Percentiles rank a stretch among this genome's conserved stretches.
Evolutionary conservation across 2,888 invertebrate species (phyloP).

Genomic region (Margaritifera margaritifera): DNA sequence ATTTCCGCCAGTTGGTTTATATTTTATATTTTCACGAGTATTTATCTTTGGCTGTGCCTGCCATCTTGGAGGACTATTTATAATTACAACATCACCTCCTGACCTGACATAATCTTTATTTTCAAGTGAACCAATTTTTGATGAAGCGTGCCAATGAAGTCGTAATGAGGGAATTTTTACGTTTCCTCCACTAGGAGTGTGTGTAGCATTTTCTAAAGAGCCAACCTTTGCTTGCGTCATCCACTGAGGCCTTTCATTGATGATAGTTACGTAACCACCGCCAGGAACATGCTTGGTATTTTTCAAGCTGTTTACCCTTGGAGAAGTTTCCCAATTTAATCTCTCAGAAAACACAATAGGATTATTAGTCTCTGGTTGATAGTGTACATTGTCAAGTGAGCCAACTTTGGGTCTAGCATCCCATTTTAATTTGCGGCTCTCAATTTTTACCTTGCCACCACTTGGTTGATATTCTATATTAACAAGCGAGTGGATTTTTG

Average conservation of each 20-base stretch:
- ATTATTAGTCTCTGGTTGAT: slow-evolving; percentile 79
- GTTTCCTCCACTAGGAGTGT: slow-evolving; percentile 31
- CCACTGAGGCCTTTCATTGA: slow-evolving; percentile 33
- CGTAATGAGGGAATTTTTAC: slow-evolving; percentile 31
- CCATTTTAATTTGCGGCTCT: slow-evolving; percentile 35
- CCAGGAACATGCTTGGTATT: slow-evolving; percentile 86
- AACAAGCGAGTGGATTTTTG: slow-evolving; percentile 85
- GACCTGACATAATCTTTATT: slow-evolving; percentile 14
- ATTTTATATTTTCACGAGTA: too few relatives aligned
- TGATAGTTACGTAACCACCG: slow-evolving; percentile 43
- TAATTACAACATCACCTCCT: slow-evolving; percentile 6
- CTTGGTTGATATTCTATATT: slow-evolving; percentile 50
- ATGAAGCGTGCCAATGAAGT: slow-evolving; percentile 42
- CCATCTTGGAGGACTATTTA: slow-evolving; percentile 14
- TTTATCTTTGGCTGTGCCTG: slow-evolving; percentile 14
- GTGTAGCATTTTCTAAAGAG: slow-evolving; percentile 46
- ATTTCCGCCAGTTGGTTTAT: slow-evolving; percentile 7
- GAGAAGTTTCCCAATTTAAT: slow-evolving; percentile 30
- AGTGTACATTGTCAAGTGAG: slow-evolving; percentile 88
- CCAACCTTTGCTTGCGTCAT: slow-evolving; percentile 46
- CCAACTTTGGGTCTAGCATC: slow-evolving; percentile 74
- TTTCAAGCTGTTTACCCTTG: slow-evolving; percentile 84
- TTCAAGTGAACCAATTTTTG: slow-evolving; percentile 29
- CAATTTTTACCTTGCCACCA: slow-evolving; percentile 52
- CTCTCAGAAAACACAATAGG: slow-evolving; percentile 32